phyloP scores from a whole-genome alignment of 2,113 vertebrate species.

The Amphiprion ocellaris region DNA sequence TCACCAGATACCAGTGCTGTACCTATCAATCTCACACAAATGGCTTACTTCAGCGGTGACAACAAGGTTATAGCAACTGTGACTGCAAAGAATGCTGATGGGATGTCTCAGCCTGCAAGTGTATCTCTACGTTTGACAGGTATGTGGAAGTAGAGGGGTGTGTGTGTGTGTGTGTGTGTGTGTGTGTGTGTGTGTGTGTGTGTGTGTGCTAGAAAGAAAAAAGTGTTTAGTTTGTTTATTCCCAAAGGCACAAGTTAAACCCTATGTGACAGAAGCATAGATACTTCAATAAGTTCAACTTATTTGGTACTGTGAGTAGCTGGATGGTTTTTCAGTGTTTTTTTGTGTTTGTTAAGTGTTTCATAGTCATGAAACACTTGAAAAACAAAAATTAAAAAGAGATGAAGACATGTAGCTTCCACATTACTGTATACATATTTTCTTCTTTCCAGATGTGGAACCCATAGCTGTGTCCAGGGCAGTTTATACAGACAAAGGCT shows the following conservation, averaged over 20 bases:
- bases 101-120: constrained; percentile 67
- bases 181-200: neutral
- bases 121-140: constrained; percentile 64
- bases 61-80: constrained; percentile 63
- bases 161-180: neutral
- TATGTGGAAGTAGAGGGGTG: constrained; percentile 36
- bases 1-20: neutral
- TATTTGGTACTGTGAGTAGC: neutral
- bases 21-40: constrained; percentile 68
- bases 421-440: neutral
- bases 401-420: neutral
- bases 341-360: too few relatives aligned
- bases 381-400: neutral
- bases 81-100: constrained; percentile 64
- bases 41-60: constrained; percentile 18
- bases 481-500: constrained; percentile 40
- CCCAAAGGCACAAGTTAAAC: too few relatives aligned
- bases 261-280: too few relatives aligned
- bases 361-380: neutral
- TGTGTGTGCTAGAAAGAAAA: too few relatives aligned
- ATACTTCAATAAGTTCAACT: too few relatives aligned
- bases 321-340: neutral
- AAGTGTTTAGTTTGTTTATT: too few relatives aligned
- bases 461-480: constrained; percentile 28
- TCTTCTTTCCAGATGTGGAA: constrained; percentile 62